Percentiles rank a stretch among this genome's conserved stretches.
Conservation (phyloP, 37 sponge, comb jelly and placozoan species). For the Corticium candelabrum region DNA sequence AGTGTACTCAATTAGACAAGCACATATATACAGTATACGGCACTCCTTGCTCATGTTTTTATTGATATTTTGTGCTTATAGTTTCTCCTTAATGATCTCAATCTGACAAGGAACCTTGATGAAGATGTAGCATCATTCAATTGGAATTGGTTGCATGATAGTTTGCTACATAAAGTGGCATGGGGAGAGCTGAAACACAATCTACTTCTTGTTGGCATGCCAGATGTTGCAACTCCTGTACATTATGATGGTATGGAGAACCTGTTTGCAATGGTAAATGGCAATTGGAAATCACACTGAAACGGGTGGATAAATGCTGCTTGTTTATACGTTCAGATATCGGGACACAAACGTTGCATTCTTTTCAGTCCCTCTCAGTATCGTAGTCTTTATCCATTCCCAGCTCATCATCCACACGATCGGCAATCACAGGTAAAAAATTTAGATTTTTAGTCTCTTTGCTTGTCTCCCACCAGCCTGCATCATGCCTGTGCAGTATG, state of each 20-base stretch:
- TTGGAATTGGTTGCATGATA: constrained; percentile 7
- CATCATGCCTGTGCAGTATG: too few relatives aligned
- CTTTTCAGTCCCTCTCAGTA: constrained; percentile 3
- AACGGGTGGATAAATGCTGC: neutral
- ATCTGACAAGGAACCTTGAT: neutral
- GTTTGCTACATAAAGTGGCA: neutral
- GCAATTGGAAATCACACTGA: neutral
- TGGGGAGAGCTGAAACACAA: constrained; percentile 6
- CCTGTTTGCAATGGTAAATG: neutral
- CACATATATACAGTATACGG: too few relatives aligned
- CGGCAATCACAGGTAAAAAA: constrained; percentile 2
- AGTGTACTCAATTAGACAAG: too few relatives aligned
- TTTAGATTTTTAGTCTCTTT: too few relatives aligned
- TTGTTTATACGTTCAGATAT: neutral
- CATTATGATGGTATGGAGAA: constrained; percentile 9
- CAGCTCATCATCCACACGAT: constrained; percentile 7
- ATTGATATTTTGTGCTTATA: too few relatives aligned
- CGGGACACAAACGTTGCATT: neutral
- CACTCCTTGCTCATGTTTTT: too few relatives aligned
- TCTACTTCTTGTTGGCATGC: neutral
- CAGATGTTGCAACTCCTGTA: neutral
- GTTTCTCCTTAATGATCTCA: neutral
- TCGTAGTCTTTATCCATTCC: neutral
- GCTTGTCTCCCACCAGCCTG: too few relatives aligned
- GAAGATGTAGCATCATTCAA: neutral